Conservation (phyloP, 2,888 invertebrate genomes). For the Acanthosepion pharaonis region DNA sequence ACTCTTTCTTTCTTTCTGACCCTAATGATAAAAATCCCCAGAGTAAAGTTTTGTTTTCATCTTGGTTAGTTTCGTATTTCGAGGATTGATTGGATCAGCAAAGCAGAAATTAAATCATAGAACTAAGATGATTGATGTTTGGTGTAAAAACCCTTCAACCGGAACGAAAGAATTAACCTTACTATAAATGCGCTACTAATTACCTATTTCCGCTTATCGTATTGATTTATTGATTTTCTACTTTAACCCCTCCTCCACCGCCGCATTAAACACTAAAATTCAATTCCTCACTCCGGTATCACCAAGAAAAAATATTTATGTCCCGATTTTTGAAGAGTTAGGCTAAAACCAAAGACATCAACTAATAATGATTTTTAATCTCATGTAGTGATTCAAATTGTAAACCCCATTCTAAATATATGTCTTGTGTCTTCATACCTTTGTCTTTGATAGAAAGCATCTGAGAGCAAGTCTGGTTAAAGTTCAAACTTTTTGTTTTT, state of each 20-base stretch:
- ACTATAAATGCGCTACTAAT: background rate
- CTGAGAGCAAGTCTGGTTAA: no score
- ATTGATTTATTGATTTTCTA: background rate
- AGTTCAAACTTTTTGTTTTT: no score
- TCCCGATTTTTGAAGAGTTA: no score
- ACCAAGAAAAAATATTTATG: background rate
- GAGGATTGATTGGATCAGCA: background rate
- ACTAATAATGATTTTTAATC: no score
- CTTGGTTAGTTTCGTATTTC: background rate
- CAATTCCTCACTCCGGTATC: background rate
- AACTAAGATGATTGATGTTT: background rate
- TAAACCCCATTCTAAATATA: no score
- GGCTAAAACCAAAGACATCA: no score
- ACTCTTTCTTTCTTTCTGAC: background rate
- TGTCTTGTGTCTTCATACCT: no score
- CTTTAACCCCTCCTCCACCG: background rate
- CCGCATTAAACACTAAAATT: background rate
- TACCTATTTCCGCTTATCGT: background rate
- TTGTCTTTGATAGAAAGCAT: no score
- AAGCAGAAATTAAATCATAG: background rate
- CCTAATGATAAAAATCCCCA: slow-evolving; percentile 17
- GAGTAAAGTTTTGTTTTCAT: background rate
- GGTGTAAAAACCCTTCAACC: slow-evolving; percentile 33
- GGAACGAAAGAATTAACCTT: background rate
- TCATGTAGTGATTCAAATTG: no score